Base-by-base conservation (phyloP, 2,888 invertebrate genomes). In the Candidula unifasciata region DNA sequence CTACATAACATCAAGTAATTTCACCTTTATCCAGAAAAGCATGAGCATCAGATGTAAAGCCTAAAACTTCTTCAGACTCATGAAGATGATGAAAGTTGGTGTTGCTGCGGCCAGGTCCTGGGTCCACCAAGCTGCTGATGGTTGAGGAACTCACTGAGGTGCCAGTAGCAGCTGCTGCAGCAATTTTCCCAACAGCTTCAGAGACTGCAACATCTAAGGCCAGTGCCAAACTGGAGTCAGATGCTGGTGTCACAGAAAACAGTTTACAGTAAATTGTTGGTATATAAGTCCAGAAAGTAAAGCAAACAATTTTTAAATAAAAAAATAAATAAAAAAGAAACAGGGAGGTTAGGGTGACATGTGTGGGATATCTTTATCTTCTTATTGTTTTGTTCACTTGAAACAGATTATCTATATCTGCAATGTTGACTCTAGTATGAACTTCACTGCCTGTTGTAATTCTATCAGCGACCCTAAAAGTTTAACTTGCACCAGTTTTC, bases 191-290 rank as follows among this genome's bases (percentile, higher is more conserved):
- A 66, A 81, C 74, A 57, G 80, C 68, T 35, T 73, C 57, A 52
- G 85, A 80, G 10, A 68, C 81, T 18, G 71, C 78, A 64, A 35
- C 85, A 79, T 80, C 80, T 35, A 80, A 71, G n/a, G 80, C 71
- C 21, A 71, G 54, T n/a, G 80, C 71, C 33, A 80, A 80, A 54
- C 35, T 54, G 27, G 71, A 80, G 21, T 18, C 71, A 21, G 79
- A 68, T 68, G 44, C n/a, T 21, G 37, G 66, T 37, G 30, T 44
- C 6, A 57, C 21, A 76, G 2, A 76, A 76, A 6, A n/a, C 8
- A 37, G 3, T 5, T 74, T 74, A n/a, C n/a, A n/a, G n/a, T n/a
- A n/a, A n/a, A n/a, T n/a, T n/a, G n/a, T n/a, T n/a, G n/a, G n/a
- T n/a, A n/a, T n/a, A n/a, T n/a, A n/a, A n/a, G n/a, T n/a, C n/a